Conservation (phyloP, 2,113 vertebrate genomes). For the Panthera leo region DNA sequence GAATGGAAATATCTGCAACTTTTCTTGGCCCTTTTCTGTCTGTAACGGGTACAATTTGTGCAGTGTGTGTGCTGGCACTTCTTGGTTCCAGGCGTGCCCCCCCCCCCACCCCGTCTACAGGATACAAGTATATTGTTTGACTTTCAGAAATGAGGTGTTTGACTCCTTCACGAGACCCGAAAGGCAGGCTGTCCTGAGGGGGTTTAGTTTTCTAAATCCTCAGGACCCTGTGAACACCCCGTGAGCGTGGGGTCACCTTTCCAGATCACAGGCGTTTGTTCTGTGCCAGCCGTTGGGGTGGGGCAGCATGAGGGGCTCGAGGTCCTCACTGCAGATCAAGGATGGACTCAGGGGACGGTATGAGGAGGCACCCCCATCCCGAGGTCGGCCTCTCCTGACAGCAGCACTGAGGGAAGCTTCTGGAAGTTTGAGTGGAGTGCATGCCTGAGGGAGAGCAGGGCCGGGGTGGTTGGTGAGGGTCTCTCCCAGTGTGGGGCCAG, state of each 20-base stretch:
- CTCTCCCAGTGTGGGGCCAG: background rate
- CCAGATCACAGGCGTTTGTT: background rate
- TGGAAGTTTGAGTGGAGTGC: background rate
- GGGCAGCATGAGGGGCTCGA: background rate
- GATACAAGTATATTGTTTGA: too few species aligned
- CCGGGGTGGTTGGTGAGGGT: too few species aligned
- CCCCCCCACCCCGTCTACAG: too few species aligned
- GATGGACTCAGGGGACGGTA: background rate
- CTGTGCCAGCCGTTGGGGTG: accelerated
- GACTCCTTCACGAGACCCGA: background rate
- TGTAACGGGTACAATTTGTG: accelerated
- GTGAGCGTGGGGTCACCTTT: background rate
- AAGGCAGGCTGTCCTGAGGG: background rate
- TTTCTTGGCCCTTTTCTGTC: background rate
- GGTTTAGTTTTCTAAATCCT: background rate
- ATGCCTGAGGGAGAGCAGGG: background rate
- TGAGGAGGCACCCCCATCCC: background rate
- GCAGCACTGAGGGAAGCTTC: background rate
- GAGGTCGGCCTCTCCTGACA: too few species aligned
- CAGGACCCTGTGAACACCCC: background rate
- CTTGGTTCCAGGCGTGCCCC: background rate
- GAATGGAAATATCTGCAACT: background rate
- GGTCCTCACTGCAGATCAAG: background rate
- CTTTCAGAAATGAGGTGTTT: too few species aligned
- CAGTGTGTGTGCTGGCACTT: background rate